phyloP scores from a whole-genome alignment of 2,113 vertebrate species.

The Crotalus horridus region DNA sequence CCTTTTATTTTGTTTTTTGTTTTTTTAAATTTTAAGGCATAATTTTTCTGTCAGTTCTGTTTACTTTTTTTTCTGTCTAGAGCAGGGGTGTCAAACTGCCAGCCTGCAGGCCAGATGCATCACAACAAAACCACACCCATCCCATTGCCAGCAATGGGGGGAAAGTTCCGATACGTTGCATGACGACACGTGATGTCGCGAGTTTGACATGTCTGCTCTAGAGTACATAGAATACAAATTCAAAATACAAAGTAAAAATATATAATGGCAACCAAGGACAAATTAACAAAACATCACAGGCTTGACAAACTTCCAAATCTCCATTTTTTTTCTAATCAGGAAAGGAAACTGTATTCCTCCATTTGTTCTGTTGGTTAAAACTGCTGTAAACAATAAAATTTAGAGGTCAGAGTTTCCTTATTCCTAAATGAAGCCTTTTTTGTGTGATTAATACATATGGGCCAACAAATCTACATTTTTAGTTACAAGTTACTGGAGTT shows the following conservation, averaged over 20 bases:
- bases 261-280: not conserved
- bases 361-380: not conserved
- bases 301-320: not conserved
- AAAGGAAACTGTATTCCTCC: not conserved
- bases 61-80: not conserved
- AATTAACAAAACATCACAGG: not conserved
- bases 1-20: not conserved
- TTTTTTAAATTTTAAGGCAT: constrained; percentile 16
- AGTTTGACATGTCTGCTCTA: not conserved
- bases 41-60: constrained; percentile 23
- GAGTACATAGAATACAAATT: not conserved
- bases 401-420: not conserved
- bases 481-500: constrained; percentile 1
- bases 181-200: no score
- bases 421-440: not conserved
- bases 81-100: no score
- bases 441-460: not conserved
- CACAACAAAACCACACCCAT: no score
- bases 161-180: no score
- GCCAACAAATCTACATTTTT: constrained; percentile 14
- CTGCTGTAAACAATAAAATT: not conserved
- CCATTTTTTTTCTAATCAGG: not conserved
- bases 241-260: not conserved
- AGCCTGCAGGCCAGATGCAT: no score
- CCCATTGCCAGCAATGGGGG: no score